Evolutionary conservation across 2,797 vertebrate genomes (phyloP).

Genomic region (Malurus splendens): DNA sequence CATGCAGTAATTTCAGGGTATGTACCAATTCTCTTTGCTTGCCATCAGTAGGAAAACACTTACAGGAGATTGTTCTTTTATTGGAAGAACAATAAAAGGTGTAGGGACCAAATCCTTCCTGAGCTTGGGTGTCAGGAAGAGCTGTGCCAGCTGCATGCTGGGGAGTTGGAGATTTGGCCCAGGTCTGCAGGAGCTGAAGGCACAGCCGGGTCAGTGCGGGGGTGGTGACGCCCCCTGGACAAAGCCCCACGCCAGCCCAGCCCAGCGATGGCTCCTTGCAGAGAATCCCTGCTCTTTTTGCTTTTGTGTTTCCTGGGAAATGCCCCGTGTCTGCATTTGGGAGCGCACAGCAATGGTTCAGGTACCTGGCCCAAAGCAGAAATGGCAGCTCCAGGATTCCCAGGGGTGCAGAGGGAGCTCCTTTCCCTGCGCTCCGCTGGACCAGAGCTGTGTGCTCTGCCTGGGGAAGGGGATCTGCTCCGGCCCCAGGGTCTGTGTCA

Average conservation of each 20-base stretch:
- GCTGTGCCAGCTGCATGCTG: background rate
- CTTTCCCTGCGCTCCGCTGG: rapidly evolving
- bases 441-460: background rate
- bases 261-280: background rate
- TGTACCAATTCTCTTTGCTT: background rate
- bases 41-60: background rate
- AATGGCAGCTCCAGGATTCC: background rate
- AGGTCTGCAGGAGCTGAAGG: background rate
- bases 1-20: background rate
- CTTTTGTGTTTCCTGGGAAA: background rate
- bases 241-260: background rate
- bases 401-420: rapidly evolving
- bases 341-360: rapidly evolving
- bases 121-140: background rate
- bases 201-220: rapidly evolving
- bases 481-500: background rate
- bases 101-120: background rate
- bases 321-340: rapidly evolving
- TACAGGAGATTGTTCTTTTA: background rate
- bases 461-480: rapidly evolving
- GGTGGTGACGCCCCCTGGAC: background rate
- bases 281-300: rapidly evolving
- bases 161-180: background rate
- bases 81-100: background rate
- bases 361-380: background rate